These are phyloP conservation scores for Ammospiza maritima DNA, from an alignment of 2,797 vertebrate species.

Conservation along the genomic window DNA sequence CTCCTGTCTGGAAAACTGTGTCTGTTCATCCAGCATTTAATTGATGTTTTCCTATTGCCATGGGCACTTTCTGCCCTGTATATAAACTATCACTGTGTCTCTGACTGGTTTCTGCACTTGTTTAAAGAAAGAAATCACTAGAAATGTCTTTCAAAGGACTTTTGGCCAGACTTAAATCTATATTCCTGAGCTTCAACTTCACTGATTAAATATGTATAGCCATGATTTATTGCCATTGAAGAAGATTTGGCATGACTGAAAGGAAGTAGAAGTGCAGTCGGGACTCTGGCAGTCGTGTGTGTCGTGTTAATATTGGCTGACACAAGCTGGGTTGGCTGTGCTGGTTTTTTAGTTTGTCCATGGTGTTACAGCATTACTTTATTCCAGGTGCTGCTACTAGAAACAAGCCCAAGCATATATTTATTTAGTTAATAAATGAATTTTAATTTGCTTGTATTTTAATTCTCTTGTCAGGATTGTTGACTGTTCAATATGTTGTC, in stretches of 20 bases:
- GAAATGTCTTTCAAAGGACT: background rate
- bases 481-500: background rate
- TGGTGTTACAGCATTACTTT: background rate
- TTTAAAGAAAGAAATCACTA: background rate
- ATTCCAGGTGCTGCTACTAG: background rate
- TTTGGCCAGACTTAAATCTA: background rate
- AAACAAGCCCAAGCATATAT: background rate
- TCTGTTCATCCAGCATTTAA: background rate
- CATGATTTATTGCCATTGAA: background rate
- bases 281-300: rapidly evolving
- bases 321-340: background rate
- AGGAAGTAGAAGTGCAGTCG: background rate
- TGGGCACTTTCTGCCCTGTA: rapidly evolving
- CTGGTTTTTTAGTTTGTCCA: background rate
- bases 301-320: background rate
- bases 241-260: background rate
- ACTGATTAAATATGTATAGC: background rate
- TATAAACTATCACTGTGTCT: rapidly evolving
- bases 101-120: background rate
- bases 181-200: background rate
- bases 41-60: background rate
- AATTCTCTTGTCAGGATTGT: background rate
- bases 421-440: background rate
- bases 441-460: background rate
- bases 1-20: background rate